Percentiles rank a stretch among this genome's conserved stretches.
These are phyloP conservation scores for Tethya wilhelma DNA, from an alignment of 37 sponge, comb jelly and placozoan genomes.

Conservation along the genomic window DNA sequence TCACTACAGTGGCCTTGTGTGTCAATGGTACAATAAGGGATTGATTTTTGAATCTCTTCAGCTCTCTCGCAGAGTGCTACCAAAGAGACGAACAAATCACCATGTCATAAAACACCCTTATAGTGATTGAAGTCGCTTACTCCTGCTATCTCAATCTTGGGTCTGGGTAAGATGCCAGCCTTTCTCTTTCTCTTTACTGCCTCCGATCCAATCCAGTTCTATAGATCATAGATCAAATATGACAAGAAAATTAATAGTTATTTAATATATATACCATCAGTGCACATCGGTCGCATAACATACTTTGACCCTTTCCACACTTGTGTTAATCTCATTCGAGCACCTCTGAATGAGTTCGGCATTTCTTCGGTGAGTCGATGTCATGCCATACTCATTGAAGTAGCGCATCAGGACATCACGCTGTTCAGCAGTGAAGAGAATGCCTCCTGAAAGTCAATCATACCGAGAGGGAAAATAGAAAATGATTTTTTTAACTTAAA, in stretches of 20 bases:
- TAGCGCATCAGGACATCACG: slow-evolving; percentile 54
- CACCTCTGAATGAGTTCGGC: slow-evolving; percentile 70
- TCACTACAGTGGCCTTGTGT: too few relatives aligned
- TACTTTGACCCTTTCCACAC: slow-evolving; percentile 85
- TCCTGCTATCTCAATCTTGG: slow-evolving; percentile 77
- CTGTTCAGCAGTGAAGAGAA: slow-evolving; percentile 71
- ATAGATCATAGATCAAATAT: slow-evolving; percentile 1
- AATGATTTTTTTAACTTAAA: not conserved
- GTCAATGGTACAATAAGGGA: too few relatives aligned
- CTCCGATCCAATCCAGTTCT: slow-evolving; percentile 96
- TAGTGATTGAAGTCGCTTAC: too few relatives aligned
- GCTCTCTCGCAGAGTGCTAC: slow-evolving; percentile 14
- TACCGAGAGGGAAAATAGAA: not conserved
- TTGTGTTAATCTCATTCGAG: slow-evolving; percentile 65
- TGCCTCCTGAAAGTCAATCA: slow-evolving; percentile 49
- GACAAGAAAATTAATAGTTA: not conserved
- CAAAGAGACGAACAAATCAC: slow-evolving; percentile 52
- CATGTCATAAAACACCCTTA: too few relatives aligned
- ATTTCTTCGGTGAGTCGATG: slow-evolving; percentile 83
- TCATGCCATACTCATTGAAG: slow-evolving; percentile 89
- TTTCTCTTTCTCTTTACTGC: slow-evolving; percentile 89
- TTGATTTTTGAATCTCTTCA: slow-evolving; percentile 30
- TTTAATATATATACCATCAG: not conserved
- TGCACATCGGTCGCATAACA: not conserved
- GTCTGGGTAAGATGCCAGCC: slow-evolving; percentile 80